Evolutionary conservation across 53 echinoderm and acorn worm species (phyloP).

Genomic region (Hippasteria phrygiana): DNA sequence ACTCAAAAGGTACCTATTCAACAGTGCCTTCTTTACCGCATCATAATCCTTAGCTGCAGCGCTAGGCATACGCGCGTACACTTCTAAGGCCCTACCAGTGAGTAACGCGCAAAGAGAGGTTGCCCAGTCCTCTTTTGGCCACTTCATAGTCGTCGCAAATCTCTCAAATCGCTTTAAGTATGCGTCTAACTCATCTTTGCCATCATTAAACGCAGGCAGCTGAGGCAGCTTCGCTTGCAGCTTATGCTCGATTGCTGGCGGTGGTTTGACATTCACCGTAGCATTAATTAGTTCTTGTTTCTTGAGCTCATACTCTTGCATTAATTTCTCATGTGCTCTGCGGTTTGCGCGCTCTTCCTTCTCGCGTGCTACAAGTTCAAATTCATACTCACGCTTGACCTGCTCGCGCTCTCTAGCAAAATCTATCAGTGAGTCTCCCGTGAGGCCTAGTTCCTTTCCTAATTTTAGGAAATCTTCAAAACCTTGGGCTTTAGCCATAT

Average conservation of each 20-base stretch:
- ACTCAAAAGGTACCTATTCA: constrained; percentile 15
- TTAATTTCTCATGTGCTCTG: constrained; percentile 17
- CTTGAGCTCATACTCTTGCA: constrained; percentile 28
- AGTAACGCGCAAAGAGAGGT: constrained; percentile 27
- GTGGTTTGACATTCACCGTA: neutral
- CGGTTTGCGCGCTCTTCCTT: constrained; percentile 1
- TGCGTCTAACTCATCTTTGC: constrained; percentile 29
- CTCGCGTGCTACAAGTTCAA: neutral
- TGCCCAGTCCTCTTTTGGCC: constrained; percentile 33
- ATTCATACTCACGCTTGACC: neutral
- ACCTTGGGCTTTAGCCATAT: neutral
- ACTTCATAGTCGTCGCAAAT: neutral
- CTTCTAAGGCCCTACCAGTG: constrained; percentile 33
- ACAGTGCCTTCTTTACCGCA: constrained; percentile 7
- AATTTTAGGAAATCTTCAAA: neutral
- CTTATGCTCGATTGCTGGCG: neutral
- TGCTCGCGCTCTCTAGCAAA: constrained; percentile 8
- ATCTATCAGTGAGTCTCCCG: neutral
- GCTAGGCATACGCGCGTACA: constrained; percentile 21
- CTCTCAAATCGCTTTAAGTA: constrained; percentile 33
- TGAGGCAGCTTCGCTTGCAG: neutral
- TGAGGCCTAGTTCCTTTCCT: neutral
- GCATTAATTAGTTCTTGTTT: neutral
- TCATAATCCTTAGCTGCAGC: constrained; percentile 12
- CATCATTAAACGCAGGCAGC: constrained; percentile 26